Evolutionary conservation across 2,888 invertebrate species (phyloP).

Genomic region (Eretmocerus hayati): DNA sequence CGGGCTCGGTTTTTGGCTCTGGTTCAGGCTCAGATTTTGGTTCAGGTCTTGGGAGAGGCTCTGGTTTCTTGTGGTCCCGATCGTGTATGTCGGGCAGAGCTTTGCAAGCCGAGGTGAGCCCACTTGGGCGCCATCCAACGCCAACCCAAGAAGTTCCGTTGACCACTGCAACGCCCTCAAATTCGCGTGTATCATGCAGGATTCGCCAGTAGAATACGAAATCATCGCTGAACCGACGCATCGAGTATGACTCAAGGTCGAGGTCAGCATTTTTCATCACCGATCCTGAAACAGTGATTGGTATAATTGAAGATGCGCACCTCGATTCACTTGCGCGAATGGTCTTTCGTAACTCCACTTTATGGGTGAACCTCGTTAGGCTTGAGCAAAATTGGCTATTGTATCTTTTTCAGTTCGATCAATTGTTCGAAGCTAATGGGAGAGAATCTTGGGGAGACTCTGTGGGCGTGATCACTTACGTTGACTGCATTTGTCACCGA

Average conservation of each 20-base stretch:
- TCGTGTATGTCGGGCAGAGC: conserved; percentile 67
- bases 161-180: conserved; percentile 82
- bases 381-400: too few species aligned
- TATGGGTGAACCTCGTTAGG: background rate
- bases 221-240: conserved; percentile 64
- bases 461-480: conserved; percentile 51
- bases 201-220: conserved; percentile 81
- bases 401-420: background rate
- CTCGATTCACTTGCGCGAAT: background rate
- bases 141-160: conserved; percentile 76
- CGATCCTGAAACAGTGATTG: conserved; percentile 53
- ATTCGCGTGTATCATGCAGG: conserved; percentile 72
- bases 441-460: background rate
- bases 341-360: too few species aligned
- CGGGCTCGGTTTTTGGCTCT: conserved; percentile 41
- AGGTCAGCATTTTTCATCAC: conserved; percentile 67
- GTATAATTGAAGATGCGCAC: too few species aligned
- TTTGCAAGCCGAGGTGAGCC: conserved; percentile 67
- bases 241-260: conserved; percentile 65
- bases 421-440: background rate
- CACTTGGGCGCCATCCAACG: conserved; percentile 85
- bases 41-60: conserved; percentile 45
- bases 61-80: conserved; percentile 25
- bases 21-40: conserved; percentile 44
- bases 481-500: conserved; percentile 76